These are phyloP conservation scores for Temnothorax nylanderi DNA, from an alignment of 1,140 invertebrate species.

Conservation along the genomic window DNA sequence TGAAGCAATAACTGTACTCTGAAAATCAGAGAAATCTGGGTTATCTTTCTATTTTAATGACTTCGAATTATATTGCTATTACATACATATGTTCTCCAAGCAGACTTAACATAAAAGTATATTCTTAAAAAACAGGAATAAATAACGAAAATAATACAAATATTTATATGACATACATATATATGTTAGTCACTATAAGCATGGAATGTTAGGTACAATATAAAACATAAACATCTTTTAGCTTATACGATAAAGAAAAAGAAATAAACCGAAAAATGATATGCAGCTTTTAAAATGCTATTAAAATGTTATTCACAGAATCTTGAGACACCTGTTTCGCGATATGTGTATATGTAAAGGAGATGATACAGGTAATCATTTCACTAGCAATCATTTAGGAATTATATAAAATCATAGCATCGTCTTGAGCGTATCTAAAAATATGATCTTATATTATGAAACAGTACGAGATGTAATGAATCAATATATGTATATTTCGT, in stretches of 20 bases:
- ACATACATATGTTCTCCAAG: conserved; percentile 51
- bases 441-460: conserved; percentile 53
- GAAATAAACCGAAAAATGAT: conserved; percentile 62
- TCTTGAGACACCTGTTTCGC: conserved; percentile 28
- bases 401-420: conserved; percentile 41
- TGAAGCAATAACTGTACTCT: background rate
- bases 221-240: conserved; percentile 62
- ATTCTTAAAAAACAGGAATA: conserved; percentile 63
- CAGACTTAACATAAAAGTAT: conserved; percentile 61
- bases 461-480: conserved; percentile 50
- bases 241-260: conserved; percentile 61
- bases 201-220: conserved; percentile 77
- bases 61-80: conserved; percentile 28
- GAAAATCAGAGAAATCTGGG: background rate
- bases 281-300: conserved; percentile 9
- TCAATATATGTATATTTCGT: conserved; percentile 55
- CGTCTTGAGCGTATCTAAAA: conserved; percentile 54
- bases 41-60: conserved; percentile 10
- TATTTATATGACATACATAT: conserved; percentile 44
- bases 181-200: conserved; percentile 71
- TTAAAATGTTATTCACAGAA: conserved; percentile 51
- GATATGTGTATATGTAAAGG: background rate
- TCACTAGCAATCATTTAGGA: conserved; percentile 44
- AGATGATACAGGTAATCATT: conserved; percentile 2
- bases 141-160: conserved; percentile 73